Base-by-base conservation (phyloP, 1,140 invertebrate genomes). In the Cydia splendana region DNA sequence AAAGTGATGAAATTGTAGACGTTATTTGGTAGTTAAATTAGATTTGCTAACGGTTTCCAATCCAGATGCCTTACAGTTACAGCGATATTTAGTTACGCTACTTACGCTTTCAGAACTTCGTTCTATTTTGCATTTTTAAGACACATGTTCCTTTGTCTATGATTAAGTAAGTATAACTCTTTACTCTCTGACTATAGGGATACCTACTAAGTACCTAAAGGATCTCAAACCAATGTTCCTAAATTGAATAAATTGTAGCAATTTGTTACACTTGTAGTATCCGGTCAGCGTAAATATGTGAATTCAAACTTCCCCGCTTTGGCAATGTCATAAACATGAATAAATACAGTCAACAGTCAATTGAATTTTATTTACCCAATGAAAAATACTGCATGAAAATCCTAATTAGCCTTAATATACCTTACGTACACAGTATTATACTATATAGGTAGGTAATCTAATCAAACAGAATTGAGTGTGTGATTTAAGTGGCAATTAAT, bases 301-400 rank as follows among this genome's bases (percentile, higher is more conserved):
- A 71, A 38, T 71, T 45, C 34, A 38, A 45, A 71, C 34, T 71
- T 38, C 18, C n/a, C 67, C 18, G 67, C 67, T 71, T 71, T 38
- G 34, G 67, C 34, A 34, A 42, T 71, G 38, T 71, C 67, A 71
- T 38, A 71, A 71, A 69, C 30, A 34, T 69, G 9, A 71, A 71
- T 71, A 71, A 71, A 71, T 71, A 34, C 67, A 38, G 67, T 42
- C 67, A 71, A 42, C 13, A 18, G 6, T 42, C 15, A 18, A 42
- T 15, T n/a, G 18, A 18, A 10, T 71, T 71, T 71, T 71, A 71
- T 71, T 71, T 71, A 62, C 15, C 57, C 13, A 48, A 12, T 15
- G 45, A 48, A 1, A 12, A 2, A 53, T 62, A 62, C n/a, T 62
- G n/a, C 57, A 62, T 62, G n/a, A 10, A 4, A 62, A 4, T 18